Evolutionary conservation across 2,888 invertebrate genomes (phyloP).

Genomic region (Scelioninae gen. 1): DNA sequence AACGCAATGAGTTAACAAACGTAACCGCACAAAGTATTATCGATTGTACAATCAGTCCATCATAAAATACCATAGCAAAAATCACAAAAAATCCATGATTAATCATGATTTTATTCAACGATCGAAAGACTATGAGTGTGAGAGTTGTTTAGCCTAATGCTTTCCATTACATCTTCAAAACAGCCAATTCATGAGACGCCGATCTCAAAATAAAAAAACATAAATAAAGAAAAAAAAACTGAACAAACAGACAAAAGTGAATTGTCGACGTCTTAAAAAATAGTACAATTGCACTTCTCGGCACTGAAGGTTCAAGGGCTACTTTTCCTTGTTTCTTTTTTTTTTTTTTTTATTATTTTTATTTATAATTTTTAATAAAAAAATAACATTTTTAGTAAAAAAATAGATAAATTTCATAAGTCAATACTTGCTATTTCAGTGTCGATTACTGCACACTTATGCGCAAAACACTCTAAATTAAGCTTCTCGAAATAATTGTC

Average conservation of each 20-base stretch:
- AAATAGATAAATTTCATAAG: neutral
- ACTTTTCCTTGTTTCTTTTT: neutral
- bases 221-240: conserved; percentile 10
- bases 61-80: conserved; percentile 68
- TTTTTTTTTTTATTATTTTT: too few relatives aligned
- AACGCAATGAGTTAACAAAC: conserved; percentile 50
- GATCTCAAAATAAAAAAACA: too few relatives aligned
- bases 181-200: conserved; percentile 56
- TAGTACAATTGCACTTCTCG: conserved; percentile 43
- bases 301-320: conserved; percentile 28
- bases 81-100: conserved; percentile 55
- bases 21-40: conserved; percentile 46
- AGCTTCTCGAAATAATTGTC: conserved; percentile 56
- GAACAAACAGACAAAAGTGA: too few relatives aligned
- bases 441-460: conserved; percentile 38
- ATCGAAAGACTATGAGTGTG: conserved; percentile 67
- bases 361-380: too few relatives aligned
- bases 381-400: neutral
- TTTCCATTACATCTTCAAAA: conserved; percentile 46
- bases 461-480: conserved; percentile 61
- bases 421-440: conserved; percentile 15
- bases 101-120: conserved; percentile 56
- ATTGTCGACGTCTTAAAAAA: conserved; percentile 37
- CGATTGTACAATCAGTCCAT: conserved; percentile 63
- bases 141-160: conserved; percentile 57